phyloP scores from a whole-genome alignment of 2,888 invertebrate genomes.

The Phengaris arion region DNA sequence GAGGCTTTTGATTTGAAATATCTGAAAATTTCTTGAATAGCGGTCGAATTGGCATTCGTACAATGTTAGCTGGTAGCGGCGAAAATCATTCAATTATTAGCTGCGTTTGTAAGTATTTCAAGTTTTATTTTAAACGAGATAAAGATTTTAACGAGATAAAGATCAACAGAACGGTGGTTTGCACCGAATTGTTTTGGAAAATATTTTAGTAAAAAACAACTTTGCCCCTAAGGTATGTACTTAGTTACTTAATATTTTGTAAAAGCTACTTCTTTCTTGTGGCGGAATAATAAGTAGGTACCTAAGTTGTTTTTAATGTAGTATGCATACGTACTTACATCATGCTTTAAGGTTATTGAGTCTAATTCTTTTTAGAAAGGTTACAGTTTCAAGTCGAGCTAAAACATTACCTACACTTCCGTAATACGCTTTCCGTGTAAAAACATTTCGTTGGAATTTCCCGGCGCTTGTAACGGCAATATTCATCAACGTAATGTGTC shows the following conservation, averaged over 20 bases:
- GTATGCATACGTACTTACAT: too few relatives aligned
- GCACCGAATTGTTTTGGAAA: background rate
- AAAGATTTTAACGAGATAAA: background rate
- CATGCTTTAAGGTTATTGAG: too few relatives aligned
- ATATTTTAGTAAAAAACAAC: background rate
- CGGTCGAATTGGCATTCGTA: conserved; percentile 27
- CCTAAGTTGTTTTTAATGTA: too few relatives aligned
- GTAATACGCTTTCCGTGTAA: background rate
- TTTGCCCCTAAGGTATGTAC: too few relatives aligned
- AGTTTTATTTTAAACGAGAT: conserved; percentile 14
- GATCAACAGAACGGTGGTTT: background rate
- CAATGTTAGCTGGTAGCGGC: conserved; percentile 13
- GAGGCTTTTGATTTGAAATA: conserved; percentile 23
- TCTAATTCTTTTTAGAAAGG: too few relatives aligned
- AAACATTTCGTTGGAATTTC: conserved; percentile 14
- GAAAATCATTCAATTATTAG: conserved; percentile 24
- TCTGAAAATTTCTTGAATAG: conserved; percentile 26
- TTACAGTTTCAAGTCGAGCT: too few relatives aligned
- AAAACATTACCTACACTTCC: background rate
- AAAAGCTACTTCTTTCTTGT: too few relatives aligned
- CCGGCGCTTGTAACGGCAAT: conserved; percentile 30
- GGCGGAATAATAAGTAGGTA: too few relatives aligned
- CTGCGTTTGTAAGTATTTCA: background rate
- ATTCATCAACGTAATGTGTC: conserved; percentile 35
- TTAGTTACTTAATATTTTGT: too few relatives aligned